A percentile compares a stretch with the other conserved stretches of the same genome.
These are phyloP conservation scores for Argyrosomus regius DNA, from an alignment of 2,797 vertebrate species.

Conservation along the genomic window DNA sequence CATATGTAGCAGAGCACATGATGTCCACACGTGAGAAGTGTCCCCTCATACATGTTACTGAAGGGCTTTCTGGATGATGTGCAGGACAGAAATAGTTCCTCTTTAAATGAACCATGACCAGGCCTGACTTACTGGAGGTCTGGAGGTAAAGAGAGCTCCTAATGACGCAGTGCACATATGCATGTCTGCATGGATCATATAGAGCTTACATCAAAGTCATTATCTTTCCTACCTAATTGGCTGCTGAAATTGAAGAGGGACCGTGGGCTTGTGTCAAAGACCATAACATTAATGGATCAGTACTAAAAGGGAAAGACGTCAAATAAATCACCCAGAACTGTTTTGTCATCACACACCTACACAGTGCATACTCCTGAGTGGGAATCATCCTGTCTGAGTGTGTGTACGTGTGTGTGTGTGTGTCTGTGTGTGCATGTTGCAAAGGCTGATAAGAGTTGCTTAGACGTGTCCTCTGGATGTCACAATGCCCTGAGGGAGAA, in stretches of 20 bases:
- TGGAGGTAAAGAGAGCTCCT: constrained; percentile 49
- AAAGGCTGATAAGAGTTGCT: constrained; percentile 74
- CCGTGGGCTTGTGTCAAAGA: constrained; percentile 14
- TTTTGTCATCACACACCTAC: constrained; percentile 40
- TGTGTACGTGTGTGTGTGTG: constrained; percentile 24
- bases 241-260: constrained; percentile 34
- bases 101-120: constrained; percentile 75
- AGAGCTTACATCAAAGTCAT: constrained; percentile 31
- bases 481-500: constrained; percentile 70
- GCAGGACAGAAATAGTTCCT: constrained; percentile 68
- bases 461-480: constrained; percentile 78
- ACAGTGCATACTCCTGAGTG: constrained; percentile 12
- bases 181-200: constrained; percentile 18
- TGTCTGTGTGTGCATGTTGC: constrained; percentile 31
- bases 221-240: constrained; percentile 41
- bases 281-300: constrained; percentile 27
- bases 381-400: constrained; percentile 18
- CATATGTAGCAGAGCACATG: constrained; percentile 48
- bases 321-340: constrained; percentile 50
- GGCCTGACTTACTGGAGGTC: constrained; percentile 40
- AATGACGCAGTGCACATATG: constrained; percentile 57
- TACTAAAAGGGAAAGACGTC: constrained; percentile 36
- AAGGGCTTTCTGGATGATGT: constrained; percentile 65
- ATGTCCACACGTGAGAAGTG: constrained; percentile 51
- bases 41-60: constrained; percentile 39